Conservation (phyloP, 2,888 invertebrate species). For the Villa cingulata region DNA sequence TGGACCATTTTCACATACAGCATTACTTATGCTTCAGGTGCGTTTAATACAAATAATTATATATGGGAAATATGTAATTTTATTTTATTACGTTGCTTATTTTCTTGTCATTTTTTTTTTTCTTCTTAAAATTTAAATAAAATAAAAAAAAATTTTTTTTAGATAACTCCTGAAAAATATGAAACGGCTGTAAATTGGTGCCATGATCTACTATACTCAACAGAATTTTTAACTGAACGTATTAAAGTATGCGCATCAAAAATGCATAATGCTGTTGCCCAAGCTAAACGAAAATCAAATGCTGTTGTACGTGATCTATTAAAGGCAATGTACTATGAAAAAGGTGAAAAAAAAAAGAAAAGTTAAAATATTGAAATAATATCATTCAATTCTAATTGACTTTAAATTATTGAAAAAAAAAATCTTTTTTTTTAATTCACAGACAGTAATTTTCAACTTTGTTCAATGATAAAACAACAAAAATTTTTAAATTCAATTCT, state of each 20-base stretch:
- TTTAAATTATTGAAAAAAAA: too few species aligned
- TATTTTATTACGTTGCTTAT: background rate
- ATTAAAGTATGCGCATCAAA: conserved; percentile 66
- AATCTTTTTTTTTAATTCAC: conserved; percentile 5
- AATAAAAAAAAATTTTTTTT: conserved; percentile 1
- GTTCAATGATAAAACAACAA: conserved; percentile 61
- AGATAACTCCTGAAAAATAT: conserved; percentile 61
- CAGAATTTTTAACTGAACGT: conserved; percentile 58
- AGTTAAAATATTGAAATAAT: background rate
- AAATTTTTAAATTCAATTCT: conserved; percentile 57
- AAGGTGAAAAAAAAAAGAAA: conserved; percentile 34
- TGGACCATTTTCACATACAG: conserved; percentile 56
- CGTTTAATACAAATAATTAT: background rate
- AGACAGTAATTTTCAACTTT: conserved; percentile 59
- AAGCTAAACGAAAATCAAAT: conserved; percentile 58
- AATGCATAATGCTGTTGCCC: conserved; percentile 66
- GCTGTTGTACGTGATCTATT: conserved; percentile 50
- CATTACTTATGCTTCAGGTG: conserved; percentile 48
- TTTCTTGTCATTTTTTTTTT: too few species aligned
- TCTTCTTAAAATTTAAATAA: too few species aligned
- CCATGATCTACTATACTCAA: conserved; percentile 56
- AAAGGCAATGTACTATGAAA: conserved; percentile 44
- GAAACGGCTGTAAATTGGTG: conserved; percentile 61
- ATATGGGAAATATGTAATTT: background rate
- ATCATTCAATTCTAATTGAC: background rate